Evolutionary conservation across 2,888 invertebrate genomes (phyloP).

Genomic region (Diplolepis rosae): DNA sequence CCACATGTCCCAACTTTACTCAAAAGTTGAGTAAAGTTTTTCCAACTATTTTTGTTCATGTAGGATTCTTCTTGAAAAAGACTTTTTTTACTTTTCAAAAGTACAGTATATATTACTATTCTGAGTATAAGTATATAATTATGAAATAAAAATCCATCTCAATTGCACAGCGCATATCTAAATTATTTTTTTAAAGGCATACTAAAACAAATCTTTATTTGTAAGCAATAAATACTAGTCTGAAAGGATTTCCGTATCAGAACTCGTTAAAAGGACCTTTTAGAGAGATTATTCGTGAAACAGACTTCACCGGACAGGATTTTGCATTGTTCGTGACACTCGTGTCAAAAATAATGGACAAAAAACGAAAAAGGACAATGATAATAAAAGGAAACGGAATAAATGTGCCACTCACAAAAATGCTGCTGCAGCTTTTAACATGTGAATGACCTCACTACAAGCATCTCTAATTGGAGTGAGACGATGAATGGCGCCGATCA

Average conservation of each 20-base stretch:
- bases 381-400: conserved; percentile 25
- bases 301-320: neutral
- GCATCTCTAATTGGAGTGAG: conserved; percentile 45
- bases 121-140: too few relatives aligned
- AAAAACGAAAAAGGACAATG: conserved; percentile 4
- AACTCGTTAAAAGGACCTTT: conserved; percentile 23
- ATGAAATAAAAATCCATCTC: neutral
- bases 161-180: neutral
- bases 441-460: conserved; percentile 41
- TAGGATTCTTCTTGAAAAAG: too few relatives aligned
- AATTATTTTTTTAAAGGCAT: neutral
- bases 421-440: conserved; percentile 42
- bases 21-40: too few relatives aligned
- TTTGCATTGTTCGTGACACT: conserved; percentile 18
- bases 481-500: conserved; percentile 45
- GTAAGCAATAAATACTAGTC: neutral
- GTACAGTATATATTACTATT: too few relatives aligned
- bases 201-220: conserved; percentile 16
- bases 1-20: too few relatives aligned
- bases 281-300: conserved; percentile 16
- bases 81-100: too few relatives aligned
- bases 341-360: conserved; percentile 22
- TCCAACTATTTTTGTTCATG: too few relatives aligned
- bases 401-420: conserved; percentile 36
- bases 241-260: conserved; percentile 13